Percentiles rank a stretch among this genome's conserved stretches.
Conservation (phyloP, 2,888 invertebrate genomes). For the Antheraea assamensis region DNA sequence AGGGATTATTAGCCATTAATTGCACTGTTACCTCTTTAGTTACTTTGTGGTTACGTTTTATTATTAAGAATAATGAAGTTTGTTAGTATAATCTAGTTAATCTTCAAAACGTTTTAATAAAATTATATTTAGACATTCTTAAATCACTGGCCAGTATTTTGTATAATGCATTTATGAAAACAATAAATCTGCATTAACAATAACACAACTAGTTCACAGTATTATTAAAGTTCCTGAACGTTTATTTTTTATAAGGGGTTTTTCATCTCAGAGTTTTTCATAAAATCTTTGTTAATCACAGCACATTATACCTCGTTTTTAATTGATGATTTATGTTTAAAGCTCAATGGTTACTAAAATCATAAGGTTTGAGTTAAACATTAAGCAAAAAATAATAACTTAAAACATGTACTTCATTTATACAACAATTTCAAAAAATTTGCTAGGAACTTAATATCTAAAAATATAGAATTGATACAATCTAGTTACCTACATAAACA, state of each 20-base stretch:
- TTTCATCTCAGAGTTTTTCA: neutral
- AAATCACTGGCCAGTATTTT: neutral
- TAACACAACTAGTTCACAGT: neutral
- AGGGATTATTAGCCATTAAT: slow-evolving; percentile 44
- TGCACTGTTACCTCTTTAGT: neutral
- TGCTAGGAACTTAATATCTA: neutral
- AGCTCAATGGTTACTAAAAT: no score
- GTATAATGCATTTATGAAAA: neutral
- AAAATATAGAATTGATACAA: neutral
- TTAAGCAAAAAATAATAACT: no score
- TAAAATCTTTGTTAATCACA: neutral
- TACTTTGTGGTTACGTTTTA: neutral
- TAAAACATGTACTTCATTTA: neutral
- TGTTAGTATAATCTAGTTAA: neutral
- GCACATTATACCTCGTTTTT: no score
- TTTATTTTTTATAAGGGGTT: neutral
- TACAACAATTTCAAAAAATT: neutral
- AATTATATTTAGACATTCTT: neutral
- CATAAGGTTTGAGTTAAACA: no score
- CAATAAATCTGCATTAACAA: neutral
- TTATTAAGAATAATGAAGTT: neutral
- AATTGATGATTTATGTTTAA: no score
- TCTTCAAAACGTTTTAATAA: neutral
- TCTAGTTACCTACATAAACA: neutral
- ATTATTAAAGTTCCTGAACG: neutral